phyloP scores from a whole-genome alignment of 1,140 invertebrate genomes.

The Liolophura sinensis region DNA sequence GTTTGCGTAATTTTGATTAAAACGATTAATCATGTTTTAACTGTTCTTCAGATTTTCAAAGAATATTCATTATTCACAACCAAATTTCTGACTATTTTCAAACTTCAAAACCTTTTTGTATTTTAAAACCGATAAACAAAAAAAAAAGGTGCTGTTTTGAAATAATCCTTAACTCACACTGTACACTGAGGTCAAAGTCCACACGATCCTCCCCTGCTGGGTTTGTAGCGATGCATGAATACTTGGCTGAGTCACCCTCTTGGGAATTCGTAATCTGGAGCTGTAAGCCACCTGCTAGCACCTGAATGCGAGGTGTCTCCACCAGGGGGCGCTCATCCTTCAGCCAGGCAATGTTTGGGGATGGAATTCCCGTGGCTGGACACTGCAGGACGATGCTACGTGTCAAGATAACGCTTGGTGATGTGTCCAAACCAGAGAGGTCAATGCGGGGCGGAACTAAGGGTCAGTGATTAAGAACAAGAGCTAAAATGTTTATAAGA shows the following conservation, averaged over 20 bases:
- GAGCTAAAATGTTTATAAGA: not conserved
- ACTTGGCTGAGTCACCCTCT: conserved; percentile 56
- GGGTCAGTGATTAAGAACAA: not conserved
- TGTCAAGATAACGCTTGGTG: conserved; percentile 6
- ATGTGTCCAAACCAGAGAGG: conserved; percentile 22
- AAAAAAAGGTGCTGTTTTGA: no score
- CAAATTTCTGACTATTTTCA: no score
- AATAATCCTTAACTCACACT: conserved; percentile 37
- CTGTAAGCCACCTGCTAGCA: conserved; percentile 32
- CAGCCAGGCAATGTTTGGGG: conserved; percentile 14
- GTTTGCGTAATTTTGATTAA: no score
- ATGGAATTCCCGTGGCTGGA: conserved; percentile 12
- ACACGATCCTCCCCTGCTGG: conserved; percentile 55
- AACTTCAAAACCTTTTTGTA: no score
- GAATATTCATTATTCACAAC: no score
- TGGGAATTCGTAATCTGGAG: conserved; percentile 58
- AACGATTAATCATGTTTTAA: no score
- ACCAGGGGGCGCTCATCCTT: conserved; percentile 3
- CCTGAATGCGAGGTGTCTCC: conserved; percentile 24
- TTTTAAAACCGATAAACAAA: no score
- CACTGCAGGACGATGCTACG: conserved; percentile 9
- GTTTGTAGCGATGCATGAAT: conserved; percentile 63
- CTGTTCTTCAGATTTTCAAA: no score
- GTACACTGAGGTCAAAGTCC: conserved; percentile 52
- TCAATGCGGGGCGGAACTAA: conserved; percentile 43